Percentiles rank a stretch among this genome's conserved stretches.
Evolutionary conservation across 2,113 vertebrate genomes (phyloP).

Genomic region (Colius striatus): DNA sequence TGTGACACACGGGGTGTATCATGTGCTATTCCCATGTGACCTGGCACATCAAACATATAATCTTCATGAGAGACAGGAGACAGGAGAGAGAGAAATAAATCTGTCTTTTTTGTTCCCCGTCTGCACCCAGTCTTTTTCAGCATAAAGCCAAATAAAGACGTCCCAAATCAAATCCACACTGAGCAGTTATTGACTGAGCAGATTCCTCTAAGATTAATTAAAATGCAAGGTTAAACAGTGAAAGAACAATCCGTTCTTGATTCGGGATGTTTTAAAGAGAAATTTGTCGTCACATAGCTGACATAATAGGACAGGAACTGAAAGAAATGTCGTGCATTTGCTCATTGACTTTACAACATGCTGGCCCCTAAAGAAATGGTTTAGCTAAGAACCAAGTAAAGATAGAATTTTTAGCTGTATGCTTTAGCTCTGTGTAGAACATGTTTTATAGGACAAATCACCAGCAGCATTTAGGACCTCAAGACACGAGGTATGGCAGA

Average conservation of each 20-base stretch:
- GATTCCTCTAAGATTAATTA: not conserved
- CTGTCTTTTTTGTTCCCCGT: not conserved
- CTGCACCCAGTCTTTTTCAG: not conserved
- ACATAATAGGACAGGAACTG: not conserved
- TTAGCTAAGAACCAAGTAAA: not conserved
- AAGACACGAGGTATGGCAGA: not conserved
- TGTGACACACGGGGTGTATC: slow-evolving; percentile 2
- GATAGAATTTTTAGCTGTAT: not conserved
- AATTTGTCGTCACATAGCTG: not conserved
- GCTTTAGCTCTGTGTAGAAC: not conserved
- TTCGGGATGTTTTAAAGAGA: slow-evolving; percentile 17
- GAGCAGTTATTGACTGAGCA: not conserved
- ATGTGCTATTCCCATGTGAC: slow-evolving; percentile 20
- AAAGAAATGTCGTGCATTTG: slow-evolving; percentile 3
- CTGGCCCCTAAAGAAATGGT: not conserved
- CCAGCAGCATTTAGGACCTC: not conserved
- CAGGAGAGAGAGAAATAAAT: not conserved
- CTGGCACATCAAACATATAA: not conserved
- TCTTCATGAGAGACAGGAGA: not conserved
- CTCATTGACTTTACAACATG: not conserved
- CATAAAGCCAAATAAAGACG: not conserved
- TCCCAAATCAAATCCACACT: not conserved
- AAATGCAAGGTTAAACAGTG: not conserved
- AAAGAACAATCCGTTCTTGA: slow-evolving; percentile 7
- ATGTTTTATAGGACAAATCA: not conserved